Evolutionary conservation across 2,113 vertebrate genomes (phyloP).

Genomic region (Rhea americana): DNA sequence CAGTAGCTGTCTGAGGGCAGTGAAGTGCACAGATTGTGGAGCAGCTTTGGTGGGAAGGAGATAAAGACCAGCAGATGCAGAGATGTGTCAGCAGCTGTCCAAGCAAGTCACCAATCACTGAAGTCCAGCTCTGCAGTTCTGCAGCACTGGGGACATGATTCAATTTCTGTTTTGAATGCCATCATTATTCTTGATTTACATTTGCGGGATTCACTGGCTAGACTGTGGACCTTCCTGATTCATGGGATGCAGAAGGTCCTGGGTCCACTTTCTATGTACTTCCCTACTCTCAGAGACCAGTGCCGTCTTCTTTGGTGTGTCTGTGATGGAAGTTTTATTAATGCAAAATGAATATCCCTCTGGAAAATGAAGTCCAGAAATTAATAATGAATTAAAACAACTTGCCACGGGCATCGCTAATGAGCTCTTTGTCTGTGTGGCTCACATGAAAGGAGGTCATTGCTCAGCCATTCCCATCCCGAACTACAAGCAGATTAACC

Average conservation of each 20-base stretch:
- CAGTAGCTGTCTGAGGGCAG: background rate
- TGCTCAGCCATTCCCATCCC: background rate
- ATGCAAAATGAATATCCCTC: slow-evolving; percentile 50
- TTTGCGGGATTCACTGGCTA: background rate
- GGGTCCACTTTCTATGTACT: background rate
- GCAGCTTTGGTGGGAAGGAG: background rate
- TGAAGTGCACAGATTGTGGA: background rate
- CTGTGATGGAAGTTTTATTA: slow-evolving; percentile 37
- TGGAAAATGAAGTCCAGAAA: slow-evolving; percentile 59
- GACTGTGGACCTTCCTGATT: background rate
- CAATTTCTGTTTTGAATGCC: background rate
- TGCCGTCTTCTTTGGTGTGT: background rate
- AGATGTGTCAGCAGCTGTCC: background rate
- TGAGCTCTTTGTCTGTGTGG: slow-evolving; percentile 51
- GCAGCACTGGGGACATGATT: background rate
- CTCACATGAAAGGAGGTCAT: slow-evolving; percentile 62
- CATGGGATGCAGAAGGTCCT: background rate
- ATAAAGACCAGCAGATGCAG: background rate
- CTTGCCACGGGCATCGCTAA: slow-evolving; percentile 54
- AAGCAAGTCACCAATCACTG: background rate
- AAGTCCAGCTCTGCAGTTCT: background rate
- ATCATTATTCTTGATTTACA: background rate
- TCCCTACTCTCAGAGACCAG: background rate
- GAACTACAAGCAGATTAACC: slow-evolving; percentile 30
- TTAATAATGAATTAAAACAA: slow-evolving; percentile 71